Evolutionary conservation across 2,113 vertebrate genomes (phyloP), one percentile per base, ranked within the genome.

Genomic region (Amphiprion ocellaris): DNA sequence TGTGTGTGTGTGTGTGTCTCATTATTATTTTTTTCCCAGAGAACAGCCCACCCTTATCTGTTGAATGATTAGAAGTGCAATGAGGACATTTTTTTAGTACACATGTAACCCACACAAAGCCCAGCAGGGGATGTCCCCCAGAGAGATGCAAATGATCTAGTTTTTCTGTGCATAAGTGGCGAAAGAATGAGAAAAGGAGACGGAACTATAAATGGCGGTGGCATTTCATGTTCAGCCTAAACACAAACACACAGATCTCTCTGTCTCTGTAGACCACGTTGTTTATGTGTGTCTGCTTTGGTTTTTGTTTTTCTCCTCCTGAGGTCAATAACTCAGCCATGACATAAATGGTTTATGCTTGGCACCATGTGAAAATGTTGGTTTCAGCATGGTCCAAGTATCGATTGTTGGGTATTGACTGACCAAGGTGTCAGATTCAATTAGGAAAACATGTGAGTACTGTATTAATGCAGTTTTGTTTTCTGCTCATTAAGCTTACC

Each of bases 331-430:
- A 83, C 86, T 89, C 74, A 89, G 84, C 80, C 85, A 69, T 77
- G 77, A 79, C 79, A 90, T 93, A 41, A 88, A 92, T 91, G 77
- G 92, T 94, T 92, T 90, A 92, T 92, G 68, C 56, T 77, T 54
- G 55, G 70, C 84, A 79, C 83, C 74, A 62, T 84, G 75, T 90
- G 69, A 88, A 92, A 89, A 91, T 85, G 83, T 91, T 89, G 86
- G 84, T 87, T 90, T 90, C 74, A 86, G 84, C 85, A 44, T 37
- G 59, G 78, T 67, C 74, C 77, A 84, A 63, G 69, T 88, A 90
- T 92, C 59, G 91, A 93, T 90, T 26, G n/a, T 7, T n/a, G 15
- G 37, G 62, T 86, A 90, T 89, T 90, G 91, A 94, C 76, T 79
- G 75, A 83, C 63, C 60, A 50, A 79, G 76, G 82, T 89, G 88